phyloP scores from a whole-genome alignment of 2,113 vertebrate genomes.

The Tupaia chinensis region DNA sequence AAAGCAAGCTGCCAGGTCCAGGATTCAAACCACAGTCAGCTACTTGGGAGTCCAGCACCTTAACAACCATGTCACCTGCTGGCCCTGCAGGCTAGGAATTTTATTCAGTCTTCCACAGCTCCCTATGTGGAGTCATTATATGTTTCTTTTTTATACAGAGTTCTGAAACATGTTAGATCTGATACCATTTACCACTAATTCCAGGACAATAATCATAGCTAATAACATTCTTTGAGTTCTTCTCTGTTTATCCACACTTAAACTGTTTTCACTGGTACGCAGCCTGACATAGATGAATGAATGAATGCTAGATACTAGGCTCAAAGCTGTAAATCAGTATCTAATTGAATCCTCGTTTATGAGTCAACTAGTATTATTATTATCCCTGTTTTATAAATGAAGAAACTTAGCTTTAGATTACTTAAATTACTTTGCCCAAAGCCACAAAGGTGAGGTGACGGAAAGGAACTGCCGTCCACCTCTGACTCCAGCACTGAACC shows the following conservation, averaged over 20 bases:
- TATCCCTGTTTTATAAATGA: neutral
- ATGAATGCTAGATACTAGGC: neutral
- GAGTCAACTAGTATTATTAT: neutral
- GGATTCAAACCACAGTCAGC: no score
- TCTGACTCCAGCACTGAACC: neutral
- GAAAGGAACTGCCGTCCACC: neutral
- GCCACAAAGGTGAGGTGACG: neutral
- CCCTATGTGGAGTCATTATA: neutral
- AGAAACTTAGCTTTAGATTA: neutral
- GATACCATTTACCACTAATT: neutral
- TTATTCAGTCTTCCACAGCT: neutral
- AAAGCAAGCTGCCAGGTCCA: no score
- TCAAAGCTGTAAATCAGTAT: neutral
- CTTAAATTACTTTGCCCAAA: neutral
- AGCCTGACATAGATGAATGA: neutral
- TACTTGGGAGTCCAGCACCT: no score
- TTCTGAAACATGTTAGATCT: constrained; percentile 16
- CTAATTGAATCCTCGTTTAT: constrained; percentile 9
- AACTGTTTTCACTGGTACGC: neutral
- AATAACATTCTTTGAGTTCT: neutral
- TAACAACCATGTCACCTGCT: neutral
- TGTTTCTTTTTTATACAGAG: neutral
- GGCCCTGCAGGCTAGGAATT: neutral
- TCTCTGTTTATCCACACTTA: neutral
- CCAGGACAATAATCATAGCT: neutral